These are phyloP conservation scores for Noctua janthe DNA, from an alignment of 2,888 invertebrate genomes.

Conservation along the genomic window DNA sequence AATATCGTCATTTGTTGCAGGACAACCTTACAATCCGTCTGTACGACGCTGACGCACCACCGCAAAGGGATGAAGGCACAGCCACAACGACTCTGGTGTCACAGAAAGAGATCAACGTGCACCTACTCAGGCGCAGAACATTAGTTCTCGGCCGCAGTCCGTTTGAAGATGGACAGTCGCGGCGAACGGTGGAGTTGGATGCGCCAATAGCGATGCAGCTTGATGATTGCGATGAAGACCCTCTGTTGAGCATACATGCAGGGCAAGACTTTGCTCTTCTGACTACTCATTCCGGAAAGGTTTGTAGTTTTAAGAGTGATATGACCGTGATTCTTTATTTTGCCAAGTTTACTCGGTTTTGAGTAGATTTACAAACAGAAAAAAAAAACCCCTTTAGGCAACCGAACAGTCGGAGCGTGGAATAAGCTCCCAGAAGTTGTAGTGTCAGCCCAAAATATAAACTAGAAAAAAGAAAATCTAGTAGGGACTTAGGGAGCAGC, in stretches of 20 bases:
- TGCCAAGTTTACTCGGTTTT: background rate
- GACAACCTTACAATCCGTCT: constrained; percentile 83
- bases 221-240: constrained; percentile 93
- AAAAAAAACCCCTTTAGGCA: too few relatives aligned
- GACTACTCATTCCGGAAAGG: constrained; percentile 96
- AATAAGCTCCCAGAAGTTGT: too few relatives aligned
- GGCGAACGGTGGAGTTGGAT: constrained; percentile 83
- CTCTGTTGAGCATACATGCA: constrained; percentile 93
- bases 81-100: constrained; percentile 74
- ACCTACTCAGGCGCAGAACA: constrained; percentile 82
- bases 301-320: constrained; percentile 72
- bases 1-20: constrained; percentile 68
- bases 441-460: too few relatives aligned
- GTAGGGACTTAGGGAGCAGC: too few relatives aligned
- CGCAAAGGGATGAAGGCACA: constrained; percentile 72
- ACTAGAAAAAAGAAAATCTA: too few relatives aligned
- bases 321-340: too few relatives aligned
- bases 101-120: constrained; percentile 81
- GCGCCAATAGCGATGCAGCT: constrained; percentile 90
- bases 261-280: constrained; percentile 98
- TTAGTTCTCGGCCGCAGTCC: constrained; percentile 83
- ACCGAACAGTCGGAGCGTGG: too few relatives aligned
- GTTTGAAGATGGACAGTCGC: constrained; percentile 81
- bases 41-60: constrained; percentile 78
- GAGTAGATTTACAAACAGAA: background rate